These are phyloP conservation scores for Corvus cornix DNA, from an alignment of 2,113 vertebrate genomes.

Conservation along the genomic window DNA sequence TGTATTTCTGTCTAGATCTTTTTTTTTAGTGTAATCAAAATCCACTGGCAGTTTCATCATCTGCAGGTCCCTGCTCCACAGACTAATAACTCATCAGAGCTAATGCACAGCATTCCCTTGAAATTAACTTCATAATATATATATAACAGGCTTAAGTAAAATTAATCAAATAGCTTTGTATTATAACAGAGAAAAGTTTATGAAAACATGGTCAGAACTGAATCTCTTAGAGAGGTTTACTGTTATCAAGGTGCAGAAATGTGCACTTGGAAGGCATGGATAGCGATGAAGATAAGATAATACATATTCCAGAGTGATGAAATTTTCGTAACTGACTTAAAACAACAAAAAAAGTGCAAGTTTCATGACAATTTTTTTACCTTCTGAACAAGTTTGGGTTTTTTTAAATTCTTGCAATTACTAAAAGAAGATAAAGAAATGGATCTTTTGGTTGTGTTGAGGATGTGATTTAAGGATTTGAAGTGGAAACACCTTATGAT, in stretches of 20 bases:
- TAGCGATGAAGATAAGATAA: neutral
- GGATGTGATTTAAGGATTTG: neutral
- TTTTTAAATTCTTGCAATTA: neutral
- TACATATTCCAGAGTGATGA: neutral
- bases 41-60: neutral
- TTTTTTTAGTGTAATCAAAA: neutral
- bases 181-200: neutral
- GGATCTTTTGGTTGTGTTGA: neutral
- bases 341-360: neutral
- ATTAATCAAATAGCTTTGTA: neutral
- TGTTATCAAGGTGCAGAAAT: neutral
- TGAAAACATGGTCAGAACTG: neutral
- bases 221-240: neutral
- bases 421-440: neutral
- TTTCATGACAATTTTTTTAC: neutral
- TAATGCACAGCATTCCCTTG: neutral
- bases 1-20: neutral
- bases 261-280: neutral
- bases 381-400: neutral
- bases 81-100: neutral
- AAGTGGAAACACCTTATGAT: neutral
- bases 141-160: neutral
- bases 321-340: neutral
- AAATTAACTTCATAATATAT: neutral
- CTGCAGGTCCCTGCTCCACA: neutral